phyloP scores from a whole-genome alignment of 2,888 invertebrate genomes.

The Leptothorax acervorum region DNA sequence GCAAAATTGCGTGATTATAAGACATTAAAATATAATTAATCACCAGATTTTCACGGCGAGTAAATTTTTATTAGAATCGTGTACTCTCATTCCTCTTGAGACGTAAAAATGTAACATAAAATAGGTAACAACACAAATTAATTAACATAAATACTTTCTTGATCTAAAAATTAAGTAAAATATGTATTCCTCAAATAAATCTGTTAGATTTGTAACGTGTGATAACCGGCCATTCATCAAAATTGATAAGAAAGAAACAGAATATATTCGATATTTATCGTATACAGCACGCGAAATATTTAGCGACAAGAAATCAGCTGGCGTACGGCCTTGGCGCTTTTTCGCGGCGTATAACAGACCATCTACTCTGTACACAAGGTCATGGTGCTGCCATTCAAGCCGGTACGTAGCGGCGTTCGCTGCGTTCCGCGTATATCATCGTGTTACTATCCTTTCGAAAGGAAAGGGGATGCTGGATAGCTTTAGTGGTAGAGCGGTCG shows the following conservation, averaged over 20 bases:
- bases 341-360: not conserved
- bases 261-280: not conserved
- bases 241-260: not conserved
- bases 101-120: not conserved
- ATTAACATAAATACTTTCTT: not conserved
- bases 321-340: not conserved
- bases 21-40: not conserved
- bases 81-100: not conserved
- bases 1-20: not conserved
- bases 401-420: not conserved
- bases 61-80: not conserved
- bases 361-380: slow-evolving; percentile 2
- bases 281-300: not conserved
- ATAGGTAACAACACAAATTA: not conserved
- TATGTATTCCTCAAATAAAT: not conserved
- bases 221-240: not conserved
- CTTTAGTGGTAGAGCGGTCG: not conserved
- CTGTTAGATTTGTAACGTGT: not conserved
- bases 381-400: not conserved
- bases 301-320: not conserved
- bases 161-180: not conserved
- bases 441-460: slow-evolving; percentile 13
- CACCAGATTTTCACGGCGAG: not conserved
- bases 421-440: not conserved
- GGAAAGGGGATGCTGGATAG: not conserved